These are phyloP conservation scores for Tinea semifulvella DNA, from an alignment of 2,888 invertebrate genomes.

Conservation along the genomic window DNA sequence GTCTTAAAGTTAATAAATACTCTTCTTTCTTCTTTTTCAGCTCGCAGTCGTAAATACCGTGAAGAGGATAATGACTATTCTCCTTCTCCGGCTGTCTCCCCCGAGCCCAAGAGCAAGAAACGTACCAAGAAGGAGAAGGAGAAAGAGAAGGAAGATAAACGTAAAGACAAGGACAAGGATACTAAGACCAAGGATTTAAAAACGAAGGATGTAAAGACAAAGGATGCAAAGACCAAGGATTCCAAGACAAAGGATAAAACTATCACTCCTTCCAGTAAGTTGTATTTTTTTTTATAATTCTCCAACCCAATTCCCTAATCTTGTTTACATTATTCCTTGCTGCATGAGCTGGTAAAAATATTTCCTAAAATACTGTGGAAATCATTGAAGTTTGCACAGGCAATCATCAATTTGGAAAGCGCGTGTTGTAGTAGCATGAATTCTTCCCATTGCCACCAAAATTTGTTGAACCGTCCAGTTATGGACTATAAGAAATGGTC, in stretches of 20 bases:
- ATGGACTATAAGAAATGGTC: too few species aligned
- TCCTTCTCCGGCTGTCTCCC: constrained; percentile 40
- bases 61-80: constrained; percentile 45
- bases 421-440: too few species aligned
- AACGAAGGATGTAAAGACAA: constrained; percentile 42
- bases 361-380: too few species aligned
- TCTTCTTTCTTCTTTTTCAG: constrained; percentile 23
- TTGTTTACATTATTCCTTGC: too few species aligned
- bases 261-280: constrained; percentile 56
- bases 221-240: constrained; percentile 23
- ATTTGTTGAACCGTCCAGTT: too few species aligned
- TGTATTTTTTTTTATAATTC: background rate
- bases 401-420: too few species aligned
- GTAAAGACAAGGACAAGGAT: constrained; percentile 30
- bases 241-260: constrained; percentile 59
- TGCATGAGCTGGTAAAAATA: too few species aligned
- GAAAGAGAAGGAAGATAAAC: constrained; percentile 34
- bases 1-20: background rate
- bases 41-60: constrained; percentile 35
- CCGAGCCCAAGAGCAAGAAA: constrained; percentile 44
- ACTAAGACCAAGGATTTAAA: constrained; percentile 34
- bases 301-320: too few species aligned
- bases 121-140: constrained; percentile 43
- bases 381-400: too few species aligned
- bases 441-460: too few species aligned